Evolutionary conservation across 1,140 invertebrate species (phyloP), one percentile per base, ranked within the genome.

Genomic region (Platyura marginata): DNA sequence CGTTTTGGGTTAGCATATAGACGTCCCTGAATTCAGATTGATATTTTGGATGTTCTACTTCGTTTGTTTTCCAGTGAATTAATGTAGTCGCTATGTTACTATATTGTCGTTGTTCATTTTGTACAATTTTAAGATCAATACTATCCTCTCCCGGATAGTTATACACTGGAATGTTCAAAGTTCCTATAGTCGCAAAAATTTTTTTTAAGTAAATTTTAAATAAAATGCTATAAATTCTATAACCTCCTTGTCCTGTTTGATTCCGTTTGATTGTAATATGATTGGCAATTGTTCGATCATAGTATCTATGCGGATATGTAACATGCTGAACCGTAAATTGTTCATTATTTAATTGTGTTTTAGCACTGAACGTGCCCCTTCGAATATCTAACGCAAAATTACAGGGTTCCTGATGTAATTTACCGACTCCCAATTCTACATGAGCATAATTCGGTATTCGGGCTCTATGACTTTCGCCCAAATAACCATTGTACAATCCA

Each of bases 361-460:
- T 6, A n/a, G n/a, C n/a, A n/a, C n/a, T n/a, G 13, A 29, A 29
- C 25, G 13, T 13, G 6, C 25, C 25, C 25, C 13, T 6, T 13
- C 25, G 6, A 6, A 29, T 29, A 29, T 29, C 25, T 13, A 29
- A 29, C 6, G 25, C 6, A 29, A 8, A 29, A 8, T 6, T 29
- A 29, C 25, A 29, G 6, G 13, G 13, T 8, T 29, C 25, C 13
- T 29, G 6, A 6, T 6, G 25, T 29, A 13, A 11, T 2, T 40
- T 22, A 4, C 4, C 4, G 11, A 3, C 22, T 20, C 42, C 38
- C 21, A 29, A 29, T 8, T 36, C 21, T n/a, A 72, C 57, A 41
- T 72, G 71, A 15, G 64, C 59, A 66, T 66, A 72, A 23, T 64
- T 63, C 9, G 69, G 70, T 21, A 72, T 69, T 10, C 70, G 61